Evolutionary conservation across 1,140 invertebrate genomes (phyloP), one percentile per base, ranked within the genome.

Genomic region (Cydia amplana): DNA sequence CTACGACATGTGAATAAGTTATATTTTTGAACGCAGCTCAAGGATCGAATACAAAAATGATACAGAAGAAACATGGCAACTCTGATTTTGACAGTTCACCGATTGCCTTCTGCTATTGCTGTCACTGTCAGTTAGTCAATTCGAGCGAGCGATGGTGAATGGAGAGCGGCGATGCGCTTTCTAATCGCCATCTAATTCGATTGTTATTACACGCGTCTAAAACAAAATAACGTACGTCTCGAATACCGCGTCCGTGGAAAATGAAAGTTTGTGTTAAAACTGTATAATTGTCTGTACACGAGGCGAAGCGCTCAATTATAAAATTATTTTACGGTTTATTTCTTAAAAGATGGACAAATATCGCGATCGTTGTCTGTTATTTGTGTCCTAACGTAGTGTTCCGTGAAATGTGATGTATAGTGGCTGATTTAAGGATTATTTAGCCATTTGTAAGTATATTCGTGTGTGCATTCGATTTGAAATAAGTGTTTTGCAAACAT

Each of bases 381-480:
- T 75, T 78, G 83, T 83, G 80, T 85, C 79, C 80, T 83, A 75
- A 86, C 75, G 79, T 80, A 74, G 80, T 84, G 74, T 64, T 86
- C 73, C 84, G 85, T 87, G 87, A 85, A 89, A 89, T 89, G 87
- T 89, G 85, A 85, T 84, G 80, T 83, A 84, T 81, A 86, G 84
- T 77, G 76, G 72, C 76, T 65, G 80, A 81, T 82, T 79, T 79
- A 79, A 84, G 78, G 79, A 81, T 83, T 82, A 74, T 75, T 76
- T 76, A 74, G 78, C 78, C 51, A 51, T 16, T 75, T 77, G 82
- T 85, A 78, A 85, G 85, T 85, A 79, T 77, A 12, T 60, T 60
- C 18, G n/a, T 60, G 16, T 60, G 55, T 60, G 18, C 9, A 20
- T 60, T 60, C 9, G 55, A 3, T 10, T 23, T 23, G 20, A 60